phyloP scores from a whole-genome alignment of 1,140 invertebrate species.

The Calosoma granatense region DNA sequence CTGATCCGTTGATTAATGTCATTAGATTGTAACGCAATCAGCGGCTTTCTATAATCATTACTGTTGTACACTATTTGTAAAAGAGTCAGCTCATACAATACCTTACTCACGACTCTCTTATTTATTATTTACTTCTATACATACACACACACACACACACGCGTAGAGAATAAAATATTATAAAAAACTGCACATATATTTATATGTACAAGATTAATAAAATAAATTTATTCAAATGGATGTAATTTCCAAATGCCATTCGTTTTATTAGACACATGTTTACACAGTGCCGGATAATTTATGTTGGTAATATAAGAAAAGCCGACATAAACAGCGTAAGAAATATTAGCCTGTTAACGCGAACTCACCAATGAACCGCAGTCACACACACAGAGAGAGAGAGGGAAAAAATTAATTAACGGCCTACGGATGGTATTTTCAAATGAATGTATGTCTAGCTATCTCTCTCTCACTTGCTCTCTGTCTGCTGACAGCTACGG shows the following conservation, averaged over 20 bases:
- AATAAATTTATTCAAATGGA: slow-evolving; percentile 8
- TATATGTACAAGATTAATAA: not conserved
- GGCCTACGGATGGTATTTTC: not conserved
- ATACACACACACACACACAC: too few species aligned
- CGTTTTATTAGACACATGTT: slow-evolving; percentile 7
- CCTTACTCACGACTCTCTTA: too few species aligned
- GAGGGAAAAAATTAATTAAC: slow-evolving; percentile 8
- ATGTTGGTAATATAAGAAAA: slow-evolving; percentile 9
- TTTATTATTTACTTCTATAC: too few species aligned
- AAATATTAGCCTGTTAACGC: slow-evolving; percentile 8
- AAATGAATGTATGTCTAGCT: not conserved
- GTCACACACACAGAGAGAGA: too few species aligned
- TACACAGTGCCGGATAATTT: not conserved
- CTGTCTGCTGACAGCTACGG: slow-evolving; percentile 4
- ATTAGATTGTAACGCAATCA: too few species aligned
- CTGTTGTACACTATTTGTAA: too few species aligned
- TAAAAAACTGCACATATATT: not conserved
- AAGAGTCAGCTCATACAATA: too few species aligned
- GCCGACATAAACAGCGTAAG: slow-evolving; percentile 8
- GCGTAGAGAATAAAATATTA: not conserved
- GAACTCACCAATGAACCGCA: not conserved
- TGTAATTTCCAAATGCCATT: slow-evolving; percentile 8
- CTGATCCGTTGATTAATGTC: too few species aligned
- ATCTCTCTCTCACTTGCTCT: too few species aligned
- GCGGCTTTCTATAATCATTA: too few species aligned